Base-by-base conservation (phyloP, 1,140 invertebrate species). In the Drosophila ohnishii region DNA sequence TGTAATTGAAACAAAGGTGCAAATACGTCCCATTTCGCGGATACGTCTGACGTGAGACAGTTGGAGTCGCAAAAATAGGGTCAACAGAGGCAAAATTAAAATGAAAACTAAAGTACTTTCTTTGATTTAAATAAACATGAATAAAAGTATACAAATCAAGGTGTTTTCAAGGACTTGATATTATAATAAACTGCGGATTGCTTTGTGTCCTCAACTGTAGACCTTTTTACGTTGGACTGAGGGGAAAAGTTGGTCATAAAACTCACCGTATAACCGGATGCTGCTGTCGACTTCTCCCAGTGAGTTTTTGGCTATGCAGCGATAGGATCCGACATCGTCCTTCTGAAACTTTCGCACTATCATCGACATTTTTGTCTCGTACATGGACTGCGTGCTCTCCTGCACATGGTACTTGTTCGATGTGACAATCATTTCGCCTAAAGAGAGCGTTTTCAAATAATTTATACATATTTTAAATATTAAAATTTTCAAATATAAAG, bases 291-390 rank as follows among this genome's bases (percentile, higher is more conserved):
- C 97, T 90, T 96, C 96, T 2, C 97, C 97, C 3, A 98, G 93
- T 4, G 96, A 96, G 93, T 98, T 99, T 83, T 97, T 97, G 5
- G 97, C 97, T 40, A 97, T 95, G 89, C 98, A 99, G 50, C 94
- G 93, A 92, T 98, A 98, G 0, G 95, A 95, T 19, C 97, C 97
- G 39, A 96, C 94, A 91, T 99, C 97, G 28, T 94, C 93, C 67
- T 94, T 93, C 51, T 96, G 94, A 45, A 99, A 94, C 85, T 95
- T 94, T 30, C 94, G 93, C 65, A 99, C 96, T 42, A 94, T 95
- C 66, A 99, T 93, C 48, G 94, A 94, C 95, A 99, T 97, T 61
- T 94, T 94, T 7, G 96, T 95, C 90, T 97, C 96, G 87, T 97
- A 97, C 51, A 94, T 92, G 13, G 96, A 96, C 80, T 95, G 95